phyloP scores from a whole-genome alignment of 2,113 vertebrate species.

The Chaetops frenatus region DNA sequence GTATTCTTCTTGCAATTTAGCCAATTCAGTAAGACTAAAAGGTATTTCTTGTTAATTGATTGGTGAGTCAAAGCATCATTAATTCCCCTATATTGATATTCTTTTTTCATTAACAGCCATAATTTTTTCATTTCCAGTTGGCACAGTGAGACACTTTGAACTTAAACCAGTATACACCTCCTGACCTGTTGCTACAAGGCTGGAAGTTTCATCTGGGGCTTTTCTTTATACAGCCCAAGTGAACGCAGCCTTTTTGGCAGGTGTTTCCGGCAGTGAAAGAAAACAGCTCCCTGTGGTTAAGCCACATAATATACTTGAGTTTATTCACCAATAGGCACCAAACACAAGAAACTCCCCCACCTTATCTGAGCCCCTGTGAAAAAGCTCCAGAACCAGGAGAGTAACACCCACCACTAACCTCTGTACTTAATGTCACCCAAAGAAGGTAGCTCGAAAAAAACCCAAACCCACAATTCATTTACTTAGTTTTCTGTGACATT shows the following conservation, averaged over 20 bases:
- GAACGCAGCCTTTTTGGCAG: conserved; percentile 66
- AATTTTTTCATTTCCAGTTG: neutral
- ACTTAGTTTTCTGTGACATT: neutral
- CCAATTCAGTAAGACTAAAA: neutral
- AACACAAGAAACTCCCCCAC: neutral
- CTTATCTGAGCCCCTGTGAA: neutral
- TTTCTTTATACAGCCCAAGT: neutral
- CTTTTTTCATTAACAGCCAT: neutral
- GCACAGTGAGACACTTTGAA: neutral
- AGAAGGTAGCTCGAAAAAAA: neutral
- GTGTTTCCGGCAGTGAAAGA: conserved; percentile 85
- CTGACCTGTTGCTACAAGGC: neutral
- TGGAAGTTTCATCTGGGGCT: conserved; percentile 7
- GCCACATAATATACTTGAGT: neutral
- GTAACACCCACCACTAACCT: neutral
- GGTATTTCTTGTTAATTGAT: neutral
- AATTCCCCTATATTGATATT: neutral
- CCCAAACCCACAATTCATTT: neutral
- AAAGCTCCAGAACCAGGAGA: neutral
- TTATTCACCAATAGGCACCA: neutral
- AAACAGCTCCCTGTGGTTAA: conserved; percentile 77
- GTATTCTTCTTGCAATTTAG: neutral
- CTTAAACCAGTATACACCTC: neutral
- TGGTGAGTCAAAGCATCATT: neutral
- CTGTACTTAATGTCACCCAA: neutral